Percentiles rank a stretch among this genome's conserved stretches.
Evolutionary conservation across 1,140 invertebrate species (phyloP).

Genomic region (Drosophila navojoa): DNA sequence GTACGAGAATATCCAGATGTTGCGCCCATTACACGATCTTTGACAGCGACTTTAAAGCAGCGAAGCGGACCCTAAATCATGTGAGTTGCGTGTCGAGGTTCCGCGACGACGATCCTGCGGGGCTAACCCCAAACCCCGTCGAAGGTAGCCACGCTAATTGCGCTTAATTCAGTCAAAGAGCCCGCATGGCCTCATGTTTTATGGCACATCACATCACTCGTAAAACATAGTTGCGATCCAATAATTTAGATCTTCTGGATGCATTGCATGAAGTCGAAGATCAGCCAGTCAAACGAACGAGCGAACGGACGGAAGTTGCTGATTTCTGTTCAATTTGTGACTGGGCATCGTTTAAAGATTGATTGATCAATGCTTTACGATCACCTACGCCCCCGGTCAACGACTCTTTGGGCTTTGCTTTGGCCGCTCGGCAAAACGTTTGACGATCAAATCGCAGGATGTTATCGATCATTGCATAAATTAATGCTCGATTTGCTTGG

Average conservation of each 20-base stretch:
- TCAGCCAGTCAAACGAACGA: conserved; percentile 49
- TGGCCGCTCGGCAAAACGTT: conserved; percentile 55
- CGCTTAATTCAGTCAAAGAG: conserved; percentile 79
- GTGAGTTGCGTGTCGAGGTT: conserved; percentile 34
- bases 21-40: conserved; percentile 34
- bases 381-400: conserved; percentile 66
- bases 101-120: conserved; percentile 38
- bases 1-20: conserved; percentile 45
- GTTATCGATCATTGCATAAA: conserved; percentile 82
- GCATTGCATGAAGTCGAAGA: background rate
- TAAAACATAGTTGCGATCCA: conserved; percentile 53
- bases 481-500: conserved; percentile 59
- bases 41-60: conserved; percentile 48
- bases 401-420: conserved; percentile 62
- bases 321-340: conserved; percentile 69
- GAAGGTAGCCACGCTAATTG: conserved; percentile 74
- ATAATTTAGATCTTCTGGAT: conserved; percentile 41
- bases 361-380: conserved; percentile 77
- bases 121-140: background rate
- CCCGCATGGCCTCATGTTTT: conserved; percentile 73
- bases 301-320: conserved; percentile 72
- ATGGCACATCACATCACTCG: conserved; percentile 42
- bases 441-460: conserved; percentile 78
- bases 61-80: conserved; percentile 32
- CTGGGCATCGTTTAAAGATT: conserved; percentile 73